Conservation (phyloP, 2,113 vertebrate species). For the Cebidichthys violaceus region DNA sequence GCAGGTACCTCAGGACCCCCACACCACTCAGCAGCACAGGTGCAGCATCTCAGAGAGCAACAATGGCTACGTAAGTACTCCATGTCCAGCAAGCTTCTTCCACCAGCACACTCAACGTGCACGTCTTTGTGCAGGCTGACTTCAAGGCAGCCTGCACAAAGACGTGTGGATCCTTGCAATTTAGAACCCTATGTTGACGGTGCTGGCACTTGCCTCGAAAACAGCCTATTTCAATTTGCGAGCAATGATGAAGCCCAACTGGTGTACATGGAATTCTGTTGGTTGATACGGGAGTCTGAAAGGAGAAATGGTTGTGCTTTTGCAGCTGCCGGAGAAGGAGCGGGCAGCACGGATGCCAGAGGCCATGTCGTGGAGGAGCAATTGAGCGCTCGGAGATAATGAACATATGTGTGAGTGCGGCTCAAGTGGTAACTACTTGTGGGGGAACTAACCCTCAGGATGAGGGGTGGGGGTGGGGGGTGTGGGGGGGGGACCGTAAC, state of each 20-base stretch:
- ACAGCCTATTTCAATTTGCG: background rate
- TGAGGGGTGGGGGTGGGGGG: background rate
- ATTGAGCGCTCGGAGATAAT: slow-evolving; percentile 61
- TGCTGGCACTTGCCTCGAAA: background rate
- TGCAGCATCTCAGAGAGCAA: background rate
- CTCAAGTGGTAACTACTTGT: slow-evolving; percentile 62
- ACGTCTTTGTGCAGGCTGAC: background rate
- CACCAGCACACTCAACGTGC: background rate
- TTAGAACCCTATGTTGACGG: background rate
- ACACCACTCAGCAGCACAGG: background rate
- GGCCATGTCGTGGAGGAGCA: slow-evolving; percentile 56
- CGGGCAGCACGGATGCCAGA: slow-evolving; percentile 30
- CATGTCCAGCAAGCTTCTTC: background rate
- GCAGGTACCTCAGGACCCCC: background rate
- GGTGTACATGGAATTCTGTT: background rate
- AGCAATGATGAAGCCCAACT: background rate
- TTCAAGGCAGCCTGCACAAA: background rate
- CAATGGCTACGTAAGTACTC: background rate
- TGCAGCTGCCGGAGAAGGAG: slow-evolving; percentile 44
- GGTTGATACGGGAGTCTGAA: slow-evolving; percentile 9
- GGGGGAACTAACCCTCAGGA: slow-evolving; percentile 56
- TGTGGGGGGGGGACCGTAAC: slow-evolving; percentile 9
- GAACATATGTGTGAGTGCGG: slow-evolving; percentile 70
- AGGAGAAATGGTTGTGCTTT: slow-evolving; percentile 13
- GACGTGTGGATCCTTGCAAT: background rate